Percentiles rank a stretch among this genome's conserved stretches.
phyloP scores from a whole-genome alignment of 2,888 invertebrate genomes.

The Globia sparganii region DNA sequence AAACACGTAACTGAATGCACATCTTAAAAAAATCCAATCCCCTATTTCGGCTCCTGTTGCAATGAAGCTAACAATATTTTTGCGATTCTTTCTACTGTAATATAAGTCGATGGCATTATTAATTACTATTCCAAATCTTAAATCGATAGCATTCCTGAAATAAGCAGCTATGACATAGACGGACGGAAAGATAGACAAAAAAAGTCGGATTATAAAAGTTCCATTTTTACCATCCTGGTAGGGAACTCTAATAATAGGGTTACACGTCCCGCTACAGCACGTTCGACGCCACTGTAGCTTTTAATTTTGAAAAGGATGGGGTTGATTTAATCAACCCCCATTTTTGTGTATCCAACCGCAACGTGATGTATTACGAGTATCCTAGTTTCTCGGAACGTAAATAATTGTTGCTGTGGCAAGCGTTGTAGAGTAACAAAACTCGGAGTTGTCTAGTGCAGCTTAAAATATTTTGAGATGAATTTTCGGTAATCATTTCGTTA shows the following conservation, averaged over 20 bases:
- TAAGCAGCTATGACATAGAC: no score
- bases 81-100: not conserved
- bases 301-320: constrained; percentile 4
- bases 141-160: not conserved
- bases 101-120: not conserved
- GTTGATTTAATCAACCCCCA: not conserved
- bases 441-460: not conserved
- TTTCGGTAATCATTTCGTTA: not conserved
- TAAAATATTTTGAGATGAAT: not conserved
- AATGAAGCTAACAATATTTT: not conserved
- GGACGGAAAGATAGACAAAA: not conserved
- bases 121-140: not conserved
- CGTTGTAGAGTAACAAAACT: constrained; percentile 1
- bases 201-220: not conserved
- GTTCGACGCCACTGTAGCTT: not conserved
- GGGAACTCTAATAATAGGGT: not conserved
- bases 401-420: not conserved
- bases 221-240: not conserved
- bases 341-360: not conserved
- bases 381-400: not conserved
- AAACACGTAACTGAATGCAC: not conserved
- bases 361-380: constrained; percentile 5
- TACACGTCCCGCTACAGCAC: not conserved
- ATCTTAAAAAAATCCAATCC: not conserved
- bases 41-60: not conserved